Base-by-base conservation (phyloP, 2,888 invertebrate species). In the Drosophila algonquin region DNA sequence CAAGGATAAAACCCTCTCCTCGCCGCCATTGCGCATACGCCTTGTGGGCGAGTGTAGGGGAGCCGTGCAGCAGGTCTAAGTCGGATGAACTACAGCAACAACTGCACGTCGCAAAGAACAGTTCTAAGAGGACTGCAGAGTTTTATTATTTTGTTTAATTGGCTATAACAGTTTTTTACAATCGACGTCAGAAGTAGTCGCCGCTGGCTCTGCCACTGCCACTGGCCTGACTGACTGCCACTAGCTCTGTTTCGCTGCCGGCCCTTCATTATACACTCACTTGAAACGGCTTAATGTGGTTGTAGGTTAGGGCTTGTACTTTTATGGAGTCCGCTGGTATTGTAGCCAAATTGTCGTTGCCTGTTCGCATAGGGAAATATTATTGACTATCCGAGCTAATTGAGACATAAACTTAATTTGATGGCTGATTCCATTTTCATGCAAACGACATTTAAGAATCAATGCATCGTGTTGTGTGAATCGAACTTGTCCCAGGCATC, bases 81-180 rank as follows among this genome's bases (percentile, higher is more conserved):
- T 64, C 46, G 54, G 32, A 16, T 1, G 18, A 18, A 12, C n/a
- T 16, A 6, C 24, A 14, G 16, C n/a, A 10, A 40, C 40, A 12
- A 53, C 48, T 16, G 48, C 32, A 7, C 60, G 21, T 45, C 48
- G 47, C 56, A 53, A 60, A 56, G 45, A 51, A 61, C 58, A 64
- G 53, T 73, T 82, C 72, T 63, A 69, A 53, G 58, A 71, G 76
- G 80, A 67, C 59, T 70, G 76, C 73, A 47, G 59, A 56, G 53
- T 73, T 81, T 89, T 79, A 89, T 76, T 80, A 86, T 86, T 87
- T 81, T 81, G 75, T 87, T 89, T 87, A 89, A 89, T 89, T 89
- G 87, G 76, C 85, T 80, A 83, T 89, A 86, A 87, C 77, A 70
- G 73, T 74, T 84, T 87, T 87, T 89, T 84, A 87, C 81, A 82